A percentile compares a stretch with the other conserved stretches of the same genome.
Conservation (phyloP, 1,140 invertebrate genomes). For the Papilio dardanus region DNA sequence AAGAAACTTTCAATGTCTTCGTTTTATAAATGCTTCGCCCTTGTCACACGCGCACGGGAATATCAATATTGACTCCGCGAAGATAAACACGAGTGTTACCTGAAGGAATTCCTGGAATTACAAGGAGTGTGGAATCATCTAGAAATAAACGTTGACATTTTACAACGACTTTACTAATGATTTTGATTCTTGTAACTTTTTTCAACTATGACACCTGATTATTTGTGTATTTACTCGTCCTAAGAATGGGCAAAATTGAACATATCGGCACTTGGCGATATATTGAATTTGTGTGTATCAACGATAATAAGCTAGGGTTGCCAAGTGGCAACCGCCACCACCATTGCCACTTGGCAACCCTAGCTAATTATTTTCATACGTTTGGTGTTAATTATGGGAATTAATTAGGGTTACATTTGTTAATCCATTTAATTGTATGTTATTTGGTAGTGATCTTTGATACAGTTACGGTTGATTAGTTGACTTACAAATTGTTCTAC, state of each 20-base stretch:
- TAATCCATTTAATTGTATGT: neutral
- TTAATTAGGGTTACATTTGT: neutral
- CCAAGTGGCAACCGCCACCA: no score
- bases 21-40: neutral
- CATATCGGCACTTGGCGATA: no score
- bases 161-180: neutral
- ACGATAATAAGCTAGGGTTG: no score
- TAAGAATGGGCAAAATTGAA: no score
- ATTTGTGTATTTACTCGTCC: no score
- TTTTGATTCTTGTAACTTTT: neutral
- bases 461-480: no score
- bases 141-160: neutral
- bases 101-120: conserved; percentile 63
- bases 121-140: conserved; percentile 14
- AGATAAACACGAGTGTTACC: conserved; percentile 53
- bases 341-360: neutral
- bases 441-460: no score
- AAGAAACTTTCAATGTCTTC: conserved; percentile 13
- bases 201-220: no score
- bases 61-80: conserved; percentile 60
- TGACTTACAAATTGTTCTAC: no score
- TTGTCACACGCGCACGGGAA: conserved; percentile 46
- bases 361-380: neutral
- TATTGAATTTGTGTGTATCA: no score
- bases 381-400: neutral